Evolutionary conservation across 2,888 invertebrate genomes (phyloP), one percentile per base, ranked within the genome.

Genomic region (Sphaerophoria rueppellii): DNA sequence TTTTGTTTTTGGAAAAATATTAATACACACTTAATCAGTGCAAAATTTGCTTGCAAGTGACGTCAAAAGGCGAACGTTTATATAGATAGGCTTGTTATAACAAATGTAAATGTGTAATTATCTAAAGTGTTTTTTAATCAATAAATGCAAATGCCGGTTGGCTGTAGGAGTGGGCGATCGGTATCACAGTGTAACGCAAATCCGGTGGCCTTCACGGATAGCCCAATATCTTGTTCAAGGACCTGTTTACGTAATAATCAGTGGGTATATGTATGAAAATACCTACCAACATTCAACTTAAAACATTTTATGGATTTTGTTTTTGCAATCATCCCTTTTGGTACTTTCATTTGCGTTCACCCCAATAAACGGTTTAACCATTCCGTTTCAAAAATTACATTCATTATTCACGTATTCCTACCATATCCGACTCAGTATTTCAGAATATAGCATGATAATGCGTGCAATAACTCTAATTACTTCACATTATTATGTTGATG

Each of bases 381-480:
- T 37, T n/a, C 24, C 32, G 60, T 54, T 60, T 54, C 67, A 35
- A 60, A 40, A 67, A 48, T 63, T 79, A 54, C 46, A 73, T 73
- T 78, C 46, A 78, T 72, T 65, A 71, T 71, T 16, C 37, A 4
- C 52, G 9, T 40, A 11, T 16, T 40, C 40, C 9, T 6, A 40
- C 40, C 9, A 9, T 40, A 9, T 40, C 6, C 11, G 43, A 11
- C 4, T 43, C 6, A 11, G 12, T 16, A 58, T 69, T 79, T 35
- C 46, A 52, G 58, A 72, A 73, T 77, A 11, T 43, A 43, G 65
- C 67, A 67, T 37, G 35, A 6, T 43, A 37, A 37, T 75, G 75
- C 75, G 63, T 75, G 70, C 52, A 81, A 81, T 81, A 71, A 81
- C 80, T 81, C 70, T 81, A 81, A 81, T 81, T 81, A 74, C 80